Conservation (phyloP, 1,140 invertebrate species). For the Sinonovacula constricta region DNA sequence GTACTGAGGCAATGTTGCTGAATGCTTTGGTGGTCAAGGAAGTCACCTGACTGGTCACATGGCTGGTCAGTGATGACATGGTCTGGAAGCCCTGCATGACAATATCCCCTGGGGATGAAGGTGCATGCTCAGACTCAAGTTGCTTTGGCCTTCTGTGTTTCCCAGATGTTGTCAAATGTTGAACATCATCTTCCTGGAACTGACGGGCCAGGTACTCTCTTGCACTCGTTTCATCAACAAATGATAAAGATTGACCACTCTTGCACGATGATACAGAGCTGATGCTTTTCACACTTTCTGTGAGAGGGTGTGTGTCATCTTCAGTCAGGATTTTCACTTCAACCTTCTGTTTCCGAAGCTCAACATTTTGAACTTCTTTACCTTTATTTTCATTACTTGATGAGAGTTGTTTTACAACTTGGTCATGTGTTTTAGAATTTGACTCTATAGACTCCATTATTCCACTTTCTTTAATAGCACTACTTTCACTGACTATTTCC, state of each 20-base stretch:
- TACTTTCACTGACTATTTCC: too few species aligned
- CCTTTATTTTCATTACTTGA: too few species aligned
- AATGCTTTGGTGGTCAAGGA: constrained; percentile 67
- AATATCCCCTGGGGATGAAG: constrained; percentile 75
- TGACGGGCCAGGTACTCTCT: constrained; percentile 72
- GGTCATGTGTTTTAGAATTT: too few species aligned
- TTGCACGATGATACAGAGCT: constrained; percentile 7
- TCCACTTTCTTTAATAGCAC: too few species aligned
- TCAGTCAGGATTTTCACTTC: neutral
- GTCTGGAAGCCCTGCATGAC: constrained; percentile 59
- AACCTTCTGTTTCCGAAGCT: constrained; percentile 8
- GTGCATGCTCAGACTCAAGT: constrained; percentile 78
- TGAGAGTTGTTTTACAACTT: too few species aligned
- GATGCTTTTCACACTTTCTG: constrained; percentile 41
- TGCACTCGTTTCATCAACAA: constrained; percentile 70
- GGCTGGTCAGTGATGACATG: constrained; percentile 51
- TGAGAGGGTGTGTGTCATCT: constrained; percentile 21
- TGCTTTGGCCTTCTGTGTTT: constrained; percentile 27
- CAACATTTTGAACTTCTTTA: neutral
- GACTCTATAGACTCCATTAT: too few species aligned
- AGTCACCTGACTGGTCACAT: constrained; percentile 59
- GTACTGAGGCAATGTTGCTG: constrained; percentile 55
- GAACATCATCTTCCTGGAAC: constrained; percentile 61
- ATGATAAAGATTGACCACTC: constrained; percentile 49
- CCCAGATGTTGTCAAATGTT: constrained; percentile 23